phyloP scores from a whole-genome alignment of 2,888 invertebrate species.

The Nemapogon koenigi region DNA sequence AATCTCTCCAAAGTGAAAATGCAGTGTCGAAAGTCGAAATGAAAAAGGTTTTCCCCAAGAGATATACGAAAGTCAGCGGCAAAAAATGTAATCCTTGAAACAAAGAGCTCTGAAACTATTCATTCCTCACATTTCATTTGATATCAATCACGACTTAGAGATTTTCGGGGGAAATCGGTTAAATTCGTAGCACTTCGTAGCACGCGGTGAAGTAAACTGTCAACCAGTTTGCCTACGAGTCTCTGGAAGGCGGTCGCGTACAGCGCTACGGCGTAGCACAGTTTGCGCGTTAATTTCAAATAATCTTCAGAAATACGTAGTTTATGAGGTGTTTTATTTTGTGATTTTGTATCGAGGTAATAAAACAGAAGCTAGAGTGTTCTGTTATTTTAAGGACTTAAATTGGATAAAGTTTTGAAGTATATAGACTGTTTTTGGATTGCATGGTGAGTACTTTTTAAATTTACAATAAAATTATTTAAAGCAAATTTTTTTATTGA shows the following conservation, averaged over 20 bases:
- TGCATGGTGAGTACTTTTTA: too few relatives aligned
- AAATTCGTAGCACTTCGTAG: conserved; percentile 37
- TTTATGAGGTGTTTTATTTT: conserved; percentile 7
- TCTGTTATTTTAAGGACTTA: too few relatives aligned
- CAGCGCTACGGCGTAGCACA: conserved; percentile 31
- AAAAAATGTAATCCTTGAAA: conserved; percentile 48
- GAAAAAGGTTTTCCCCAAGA: conserved; percentile 9
- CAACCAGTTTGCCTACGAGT: conserved; percentile 43
- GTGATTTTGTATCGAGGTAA: too few relatives aligned
- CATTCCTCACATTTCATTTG: conserved; percentile 62
- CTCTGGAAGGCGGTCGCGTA: conserved; percentile 45
- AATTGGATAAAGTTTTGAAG: too few relatives aligned
- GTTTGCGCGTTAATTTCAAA: too few relatives aligned
- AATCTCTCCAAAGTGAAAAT: conserved; percentile 5
- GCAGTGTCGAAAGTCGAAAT: conserved; percentile 9
- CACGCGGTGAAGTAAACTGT: conserved; percentile 29
- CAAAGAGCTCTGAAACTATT: conserved; percentile 55
- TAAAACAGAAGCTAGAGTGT: too few relatives aligned
- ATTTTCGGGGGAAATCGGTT: conserved; percentile 40
- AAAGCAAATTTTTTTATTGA: too few relatives aligned
- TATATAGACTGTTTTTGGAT: too few relatives aligned
- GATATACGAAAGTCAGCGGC: conserved; percentile 8
- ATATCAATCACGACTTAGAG: conserved; percentile 59
- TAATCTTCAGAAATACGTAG: conserved; percentile 6
- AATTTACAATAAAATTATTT: too few relatives aligned